Evolutionary conservation across 2,888 invertebrate genomes (phyloP).

Genomic region (Apamea monoglypha): DNA sequence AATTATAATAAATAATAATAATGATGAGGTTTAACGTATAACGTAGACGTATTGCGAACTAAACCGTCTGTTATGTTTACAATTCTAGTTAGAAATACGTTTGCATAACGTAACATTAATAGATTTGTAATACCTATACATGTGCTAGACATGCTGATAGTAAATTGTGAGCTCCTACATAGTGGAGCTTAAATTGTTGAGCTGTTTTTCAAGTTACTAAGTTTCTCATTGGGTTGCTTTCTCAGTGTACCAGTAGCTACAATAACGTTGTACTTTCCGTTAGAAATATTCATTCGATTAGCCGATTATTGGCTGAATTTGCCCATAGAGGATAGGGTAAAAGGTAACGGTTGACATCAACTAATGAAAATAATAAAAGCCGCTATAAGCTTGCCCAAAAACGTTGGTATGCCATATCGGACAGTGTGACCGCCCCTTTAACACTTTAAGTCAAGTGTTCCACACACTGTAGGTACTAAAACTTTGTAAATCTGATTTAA

Average conservation of each 20-base stretch:
- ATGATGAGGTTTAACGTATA: no score
- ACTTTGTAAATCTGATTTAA: constrained; percentile 45
- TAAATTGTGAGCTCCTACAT: not conserved
- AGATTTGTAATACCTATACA: not conserved
- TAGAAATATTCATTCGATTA: constrained; percentile 23
- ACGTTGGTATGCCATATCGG: not conserved
- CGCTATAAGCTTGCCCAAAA: not conserved
- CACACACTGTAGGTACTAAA: not conserved
- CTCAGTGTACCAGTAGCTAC: not conserved
- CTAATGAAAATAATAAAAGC: not conserved
- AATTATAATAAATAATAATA: no score
- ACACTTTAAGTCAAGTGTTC: not conserved
- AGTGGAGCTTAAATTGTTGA: not conserved
- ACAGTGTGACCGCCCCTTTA: not conserved
- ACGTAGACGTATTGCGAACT: not conserved
- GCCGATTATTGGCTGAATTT: not conserved
- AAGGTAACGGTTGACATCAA: not conserved
- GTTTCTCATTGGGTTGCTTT: not conserved
- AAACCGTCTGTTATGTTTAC: not conserved
- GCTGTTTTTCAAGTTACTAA: not conserved
- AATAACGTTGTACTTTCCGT: no score
- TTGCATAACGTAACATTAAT: not conserved
- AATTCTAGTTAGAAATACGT: not conserved
- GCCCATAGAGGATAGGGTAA: not conserved
- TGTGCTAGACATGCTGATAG: not conserved